These are phyloP conservation scores for Pandemis corylana DNA, from an alignment of 2,888 invertebrate genomes.

Conservation along the genomic window DNA sequence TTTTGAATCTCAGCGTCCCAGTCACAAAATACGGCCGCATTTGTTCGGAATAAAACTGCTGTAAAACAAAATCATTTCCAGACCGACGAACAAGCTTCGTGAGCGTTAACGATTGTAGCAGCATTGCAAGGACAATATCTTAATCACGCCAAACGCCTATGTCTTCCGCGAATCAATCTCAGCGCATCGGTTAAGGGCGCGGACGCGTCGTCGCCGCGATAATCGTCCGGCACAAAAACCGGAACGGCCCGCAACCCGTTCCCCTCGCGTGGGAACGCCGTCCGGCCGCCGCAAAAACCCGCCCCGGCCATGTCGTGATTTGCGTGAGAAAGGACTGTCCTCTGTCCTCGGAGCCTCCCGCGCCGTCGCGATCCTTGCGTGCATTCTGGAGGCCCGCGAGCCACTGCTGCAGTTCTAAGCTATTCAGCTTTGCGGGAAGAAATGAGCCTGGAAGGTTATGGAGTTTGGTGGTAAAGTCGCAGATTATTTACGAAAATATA, in stretches of 20 bases:
- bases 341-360: background rate
- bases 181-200: constrained; percentile 15
- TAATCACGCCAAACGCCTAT: constrained; percentile 35
- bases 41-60: background rate
- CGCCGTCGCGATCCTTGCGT: background rate
- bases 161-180: constrained; percentile 34
- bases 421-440: background rate
- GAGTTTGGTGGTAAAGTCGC: no score
- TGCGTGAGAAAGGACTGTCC: constrained; percentile 22
- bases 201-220: constrained; percentile 25
- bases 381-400: background rate
- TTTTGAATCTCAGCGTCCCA: no score
- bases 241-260: constrained; percentile 5
- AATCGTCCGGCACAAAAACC: constrained; percentile 24
- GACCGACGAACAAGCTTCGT: background rate
- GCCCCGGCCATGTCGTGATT: constrained; percentile 27
- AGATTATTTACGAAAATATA: no score
- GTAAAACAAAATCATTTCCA: no score
- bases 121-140: constrained; percentile 25
- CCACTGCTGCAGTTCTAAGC: background rate
- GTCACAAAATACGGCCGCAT: no score
- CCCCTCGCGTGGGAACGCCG: constrained; percentile 19
- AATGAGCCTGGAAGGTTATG: background rate
- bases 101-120: background rate
- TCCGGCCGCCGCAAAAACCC: constrained; percentile 15